phyloP scores from a whole-genome alignment of 2,888 invertebrate genomes.

The Dasysyrphus tricinctus region DNA sequence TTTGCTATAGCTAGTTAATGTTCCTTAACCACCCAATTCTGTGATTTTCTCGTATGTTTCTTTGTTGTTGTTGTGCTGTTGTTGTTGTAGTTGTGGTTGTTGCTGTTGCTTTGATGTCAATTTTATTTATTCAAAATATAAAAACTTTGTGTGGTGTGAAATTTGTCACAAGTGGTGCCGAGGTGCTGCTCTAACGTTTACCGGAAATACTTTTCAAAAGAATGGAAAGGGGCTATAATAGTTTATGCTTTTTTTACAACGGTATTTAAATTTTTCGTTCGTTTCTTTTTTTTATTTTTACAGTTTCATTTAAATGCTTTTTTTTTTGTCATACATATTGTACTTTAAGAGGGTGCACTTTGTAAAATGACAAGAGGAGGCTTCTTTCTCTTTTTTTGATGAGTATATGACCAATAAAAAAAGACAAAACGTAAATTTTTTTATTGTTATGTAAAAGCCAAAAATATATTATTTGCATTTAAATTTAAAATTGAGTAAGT shows the following conservation, averaged over 20 bases:
- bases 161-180: constrained; percentile 68
- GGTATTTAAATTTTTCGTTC: constrained; percentile 60
- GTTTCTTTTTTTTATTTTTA: constrained; percentile 12
- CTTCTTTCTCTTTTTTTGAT: too few species aligned
- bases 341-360: constrained; percentile 33
- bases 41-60: constrained; percentile 68
- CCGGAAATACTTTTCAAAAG: constrained; percentile 34
- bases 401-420: constrained; percentile 16
- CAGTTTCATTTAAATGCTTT: constrained; percentile 18
- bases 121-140: constrained; percentile 71
- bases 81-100: not conserved
- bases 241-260: constrained; percentile 66
- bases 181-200: constrained; percentile 41
- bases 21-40: constrained; percentile 63
- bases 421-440: not conserved
- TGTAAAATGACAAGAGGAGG: constrained; percentile 4
- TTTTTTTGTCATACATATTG: not conserved
- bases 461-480: constrained; percentile 16
- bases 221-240: constrained; percentile 35
- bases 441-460: constrained; percentile 13
- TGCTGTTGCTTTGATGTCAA: constrained; percentile 39
- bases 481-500: constrained; percentile 17
- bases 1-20: constrained; percentile 53
- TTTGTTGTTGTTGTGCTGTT: not conserved
- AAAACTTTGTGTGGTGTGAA: constrained; percentile 71